phyloP scores from a whole-genome alignment of 2,888 invertebrate species.

The Acronicta alni region DNA sequence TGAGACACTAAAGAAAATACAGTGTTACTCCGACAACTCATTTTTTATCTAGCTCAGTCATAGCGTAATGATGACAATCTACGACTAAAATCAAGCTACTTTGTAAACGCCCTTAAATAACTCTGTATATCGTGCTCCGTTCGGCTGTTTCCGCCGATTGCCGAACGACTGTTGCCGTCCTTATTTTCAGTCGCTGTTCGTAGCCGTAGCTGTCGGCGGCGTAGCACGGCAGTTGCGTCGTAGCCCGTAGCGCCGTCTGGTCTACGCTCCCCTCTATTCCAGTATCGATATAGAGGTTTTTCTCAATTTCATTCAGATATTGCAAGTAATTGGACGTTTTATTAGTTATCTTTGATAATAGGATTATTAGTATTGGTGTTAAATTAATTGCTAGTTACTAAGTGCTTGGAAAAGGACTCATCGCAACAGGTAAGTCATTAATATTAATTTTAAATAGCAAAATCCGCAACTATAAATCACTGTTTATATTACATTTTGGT shows the following conservation, averaged over 20 bases:
- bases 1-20: conserved; percentile 18
- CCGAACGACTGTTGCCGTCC: conserved; percentile 71
- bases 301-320: conserved; percentile 50
- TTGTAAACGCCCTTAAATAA: conserved; percentile 72
- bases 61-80: conserved; percentile 57
- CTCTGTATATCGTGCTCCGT: conserved; percentile 59
- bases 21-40: conserved; percentile 14
- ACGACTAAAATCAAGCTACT: conserved; percentile 57
- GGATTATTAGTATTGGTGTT: conserved; percentile 47
- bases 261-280: conserved; percentile 60
- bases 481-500: conserved; percentile 9
- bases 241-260: conserved; percentile 70
- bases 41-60: conserved; percentile 52
- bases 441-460: conserved; percentile 6
- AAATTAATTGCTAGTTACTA: conserved; percentile 40
- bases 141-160: conserved; percentile 75
- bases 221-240: conserved; percentile 83
- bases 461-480: neutral
- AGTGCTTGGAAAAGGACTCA: conserved; percentile 50
- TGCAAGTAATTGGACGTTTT: conserved; percentile 36
- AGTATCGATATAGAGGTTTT: conserved; percentile 50
- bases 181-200: conserved; percentile 70
- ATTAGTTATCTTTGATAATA: conserved; percentile 25
- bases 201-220: conserved; percentile 66
- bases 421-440: conserved; percentile 54